Conservation (phyloP, 2,888 invertebrate species). For the Hololepta plana region DNA sequence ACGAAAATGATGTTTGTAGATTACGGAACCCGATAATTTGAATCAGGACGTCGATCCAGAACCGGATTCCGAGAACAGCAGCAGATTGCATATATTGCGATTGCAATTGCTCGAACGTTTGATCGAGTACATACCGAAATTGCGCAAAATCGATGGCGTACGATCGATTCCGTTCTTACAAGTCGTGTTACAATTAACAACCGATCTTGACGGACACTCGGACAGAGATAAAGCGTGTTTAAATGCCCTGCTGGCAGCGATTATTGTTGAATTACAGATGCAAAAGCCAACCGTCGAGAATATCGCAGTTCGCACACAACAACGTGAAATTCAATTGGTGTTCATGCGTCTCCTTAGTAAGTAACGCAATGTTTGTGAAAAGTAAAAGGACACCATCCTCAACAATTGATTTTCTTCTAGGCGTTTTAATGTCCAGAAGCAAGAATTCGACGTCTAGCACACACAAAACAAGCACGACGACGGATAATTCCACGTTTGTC, state of each 20-base stretch:
- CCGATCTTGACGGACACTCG: constrained; percentile 72
- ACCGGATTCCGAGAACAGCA: constrained; percentile 24
- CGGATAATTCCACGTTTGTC: constrained; percentile 37
- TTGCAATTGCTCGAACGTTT: constrained; percentile 56
- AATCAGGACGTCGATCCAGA: constrained; percentile 18
- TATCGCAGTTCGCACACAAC: constrained; percentile 46
- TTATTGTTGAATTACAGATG: constrained; percentile 56
- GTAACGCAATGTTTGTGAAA: constrained; percentile 21
- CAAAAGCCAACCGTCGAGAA: constrained; percentile 34
- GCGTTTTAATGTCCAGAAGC: constrained; percentile 60
- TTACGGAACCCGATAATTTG: constrained; percentile 16
- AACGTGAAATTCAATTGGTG: constrained; percentile 73
- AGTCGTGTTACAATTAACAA: constrained; percentile 75
- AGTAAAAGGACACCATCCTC: too few relatives aligned
- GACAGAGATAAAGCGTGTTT: constrained; percentile 64
- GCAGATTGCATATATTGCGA: constrained; percentile 44
- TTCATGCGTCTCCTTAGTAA: constrained; percentile 73
- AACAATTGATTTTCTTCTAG: constrained; percentile 23
- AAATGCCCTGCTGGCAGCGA: constrained; percentile 51
- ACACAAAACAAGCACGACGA: constrained; percentile 24
- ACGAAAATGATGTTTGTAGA: constrained; percentile 8
- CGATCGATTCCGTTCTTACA: constrained; percentile 84
- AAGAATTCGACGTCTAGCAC: constrained; percentile 29
- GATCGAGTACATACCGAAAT: constrained; percentile 56
- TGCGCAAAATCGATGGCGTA: constrained; percentile 63